phyloP scores from a whole-genome alignment of 2,797 vertebrate species.

The Octomys mimax region DNA sequence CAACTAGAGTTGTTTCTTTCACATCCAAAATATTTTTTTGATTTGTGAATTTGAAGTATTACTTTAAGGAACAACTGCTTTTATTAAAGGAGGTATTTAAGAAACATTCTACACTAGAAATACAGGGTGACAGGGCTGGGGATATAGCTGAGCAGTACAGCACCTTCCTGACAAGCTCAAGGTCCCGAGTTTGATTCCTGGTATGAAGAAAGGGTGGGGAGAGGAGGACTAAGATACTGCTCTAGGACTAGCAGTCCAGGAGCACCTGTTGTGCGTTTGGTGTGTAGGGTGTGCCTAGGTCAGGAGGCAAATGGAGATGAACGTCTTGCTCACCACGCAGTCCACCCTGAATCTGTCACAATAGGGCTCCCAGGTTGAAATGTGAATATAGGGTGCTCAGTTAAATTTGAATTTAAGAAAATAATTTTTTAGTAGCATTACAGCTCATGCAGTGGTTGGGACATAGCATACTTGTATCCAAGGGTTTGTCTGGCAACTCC shows the following conservation, averaged over 20 bases:
- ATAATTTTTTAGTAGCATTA: neutral
- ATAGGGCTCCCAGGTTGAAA: neutral
- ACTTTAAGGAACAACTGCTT: slow-evolving; percentile 33
- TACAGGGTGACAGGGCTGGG: neutral
- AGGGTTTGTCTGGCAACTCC: neutral
- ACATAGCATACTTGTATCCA: neutral
- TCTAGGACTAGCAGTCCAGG: neutral
- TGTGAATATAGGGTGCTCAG: neutral
- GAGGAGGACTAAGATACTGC: neutral
- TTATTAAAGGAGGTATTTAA: neutral
- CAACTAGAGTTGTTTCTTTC: neutral
- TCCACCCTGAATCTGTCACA: neutral
- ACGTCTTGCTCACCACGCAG: neutral
- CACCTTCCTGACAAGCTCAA: no score
- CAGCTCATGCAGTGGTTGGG: neutral
- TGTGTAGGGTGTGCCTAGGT: neutral
- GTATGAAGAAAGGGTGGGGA: no score
- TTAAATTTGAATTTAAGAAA: slow-evolving; percentile 35
- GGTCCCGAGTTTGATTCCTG: no score
- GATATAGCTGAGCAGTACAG: no score
- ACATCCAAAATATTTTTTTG: slow-evolving; percentile 37
- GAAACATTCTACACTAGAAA: neutral
- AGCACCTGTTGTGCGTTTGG: neutral
- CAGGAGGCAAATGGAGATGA: neutral
- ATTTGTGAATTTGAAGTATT: slow-evolving; percentile 5